Evolutionary conservation across 1,140 invertebrate genomes (phyloP).

Genomic region (Atta cephalotes): DNA sequence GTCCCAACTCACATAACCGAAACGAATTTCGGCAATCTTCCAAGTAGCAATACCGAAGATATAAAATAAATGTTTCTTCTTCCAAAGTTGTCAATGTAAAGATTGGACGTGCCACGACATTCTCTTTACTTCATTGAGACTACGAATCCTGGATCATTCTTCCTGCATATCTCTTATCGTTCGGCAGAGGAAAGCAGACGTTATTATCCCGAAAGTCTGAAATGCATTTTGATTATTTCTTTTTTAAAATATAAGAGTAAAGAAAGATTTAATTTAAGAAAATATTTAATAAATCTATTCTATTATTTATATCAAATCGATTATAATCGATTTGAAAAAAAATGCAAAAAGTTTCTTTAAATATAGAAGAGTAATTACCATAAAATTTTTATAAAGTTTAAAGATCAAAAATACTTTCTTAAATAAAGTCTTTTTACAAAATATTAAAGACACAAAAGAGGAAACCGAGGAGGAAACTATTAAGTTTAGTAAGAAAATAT

Average conservation of each 20-base stretch:
- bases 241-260: background rate
- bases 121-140: conserved; percentile 49
- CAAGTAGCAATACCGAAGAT: background rate
- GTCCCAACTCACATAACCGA: background rate
- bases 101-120: conserved; percentile 47
- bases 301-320: no score
- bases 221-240: conserved; percentile 60
- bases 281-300: background rate
- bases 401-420: background rate
- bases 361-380: background rate
- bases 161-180: conserved; percentile 75
- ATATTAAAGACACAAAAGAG: no score
- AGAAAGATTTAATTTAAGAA: background rate
- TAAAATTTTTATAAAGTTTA: background rate
- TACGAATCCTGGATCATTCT: conserved; percentile 66
- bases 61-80: conserved; percentile 41
- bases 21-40: background rate
- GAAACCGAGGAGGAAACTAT: no score
- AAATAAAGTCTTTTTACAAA: no score
- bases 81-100: conserved; percentile 37
- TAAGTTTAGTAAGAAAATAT: no score
- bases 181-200: conserved; percentile 80
- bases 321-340: background rate
- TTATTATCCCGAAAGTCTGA: conserved; percentile 81
- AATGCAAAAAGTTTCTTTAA: background rate